Percentiles rank a stretch among this genome's conserved stretches.
Evolutionary conservation across 2,888 invertebrate genomes (phyloP).

Genomic region (Lasioglossum figueresi): DNA sequence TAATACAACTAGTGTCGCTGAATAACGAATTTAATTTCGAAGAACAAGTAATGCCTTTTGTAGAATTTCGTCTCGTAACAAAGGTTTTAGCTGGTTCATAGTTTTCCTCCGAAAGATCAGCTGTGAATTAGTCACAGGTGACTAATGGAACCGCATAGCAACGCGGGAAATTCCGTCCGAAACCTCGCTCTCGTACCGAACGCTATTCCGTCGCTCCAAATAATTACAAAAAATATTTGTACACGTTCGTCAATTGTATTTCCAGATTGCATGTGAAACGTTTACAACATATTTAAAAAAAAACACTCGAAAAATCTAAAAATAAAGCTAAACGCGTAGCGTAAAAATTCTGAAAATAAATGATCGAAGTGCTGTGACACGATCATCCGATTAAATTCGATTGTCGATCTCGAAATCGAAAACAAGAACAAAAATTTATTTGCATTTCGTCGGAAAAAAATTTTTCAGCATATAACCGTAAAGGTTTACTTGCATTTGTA

Average conservation of each 20-base stretch:
- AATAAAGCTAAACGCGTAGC: not conserved
- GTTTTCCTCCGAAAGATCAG: not conserved
- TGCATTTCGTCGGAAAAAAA: not conserved
- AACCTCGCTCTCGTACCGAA: not conserved
- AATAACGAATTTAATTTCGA: not conserved
- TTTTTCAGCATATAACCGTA: not conserved
- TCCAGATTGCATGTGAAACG: not conserved
- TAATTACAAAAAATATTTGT: not conserved
- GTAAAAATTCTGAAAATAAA: not conserved
- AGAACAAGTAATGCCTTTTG: not conserved
- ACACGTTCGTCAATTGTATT: not conserved
- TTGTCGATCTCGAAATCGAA: not conserved
- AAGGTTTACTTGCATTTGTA: not conserved
- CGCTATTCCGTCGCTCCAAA: not conserved
- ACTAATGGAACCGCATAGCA: conserved; percentile 5
- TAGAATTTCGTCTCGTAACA: not conserved
- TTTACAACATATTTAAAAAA: not conserved
- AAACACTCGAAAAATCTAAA: not conserved
- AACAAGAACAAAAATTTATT: not conserved
- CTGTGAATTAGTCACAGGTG: not conserved
- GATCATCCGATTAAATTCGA: not conserved
- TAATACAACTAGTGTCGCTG: not conserved
- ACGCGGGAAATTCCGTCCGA: not conserved
- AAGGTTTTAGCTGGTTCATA: not conserved
- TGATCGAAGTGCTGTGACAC: not conserved